Evolutionary conservation across 2,888 invertebrate species (phyloP).

Genomic region (Biston betularia): DNA sequence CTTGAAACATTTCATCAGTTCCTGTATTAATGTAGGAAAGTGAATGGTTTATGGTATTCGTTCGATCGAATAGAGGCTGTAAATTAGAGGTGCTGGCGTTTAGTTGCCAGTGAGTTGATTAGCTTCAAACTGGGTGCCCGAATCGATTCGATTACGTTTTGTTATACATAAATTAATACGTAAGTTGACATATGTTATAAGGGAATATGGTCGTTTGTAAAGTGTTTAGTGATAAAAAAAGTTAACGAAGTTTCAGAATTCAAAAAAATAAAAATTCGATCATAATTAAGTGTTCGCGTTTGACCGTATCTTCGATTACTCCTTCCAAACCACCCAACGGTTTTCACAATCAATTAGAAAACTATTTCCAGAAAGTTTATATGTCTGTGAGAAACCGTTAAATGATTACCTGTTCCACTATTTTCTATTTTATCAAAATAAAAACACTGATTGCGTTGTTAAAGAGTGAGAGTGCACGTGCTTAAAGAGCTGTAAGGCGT

Average conservation of each 20-base stretch:
- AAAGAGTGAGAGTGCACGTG: no score
- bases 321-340: no score
- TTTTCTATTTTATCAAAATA: no score
- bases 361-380: no score
- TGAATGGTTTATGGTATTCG: constrained; percentile 24
- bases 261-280: no score
- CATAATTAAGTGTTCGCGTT: no score
- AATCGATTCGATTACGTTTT: constrained; percentile 20
- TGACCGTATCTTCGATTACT: no score
- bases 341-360: no score
- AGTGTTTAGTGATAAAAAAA: not conserved
- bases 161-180: constrained; percentile 18
- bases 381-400: no score
- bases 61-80: constrained; percentile 21
- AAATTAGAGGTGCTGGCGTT: constrained; percentile 20
- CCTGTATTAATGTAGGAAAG: constrained; percentile 33
- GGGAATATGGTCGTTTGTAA: constrained; percentile 4
- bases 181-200: constrained; percentile 8
- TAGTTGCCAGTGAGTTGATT: constrained; percentile 12
- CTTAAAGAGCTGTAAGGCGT: no score
- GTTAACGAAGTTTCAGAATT: not conserved
- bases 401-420: no score
- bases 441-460: no score
- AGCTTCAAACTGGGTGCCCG: constrained; percentile 2
- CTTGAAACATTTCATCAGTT: constrained; percentile 32